Evolutionary conservation across 2,888 invertebrate species (phyloP), one percentile per base, ranked within the genome.

Genomic region (Caenorhabditis sp.): DNA sequence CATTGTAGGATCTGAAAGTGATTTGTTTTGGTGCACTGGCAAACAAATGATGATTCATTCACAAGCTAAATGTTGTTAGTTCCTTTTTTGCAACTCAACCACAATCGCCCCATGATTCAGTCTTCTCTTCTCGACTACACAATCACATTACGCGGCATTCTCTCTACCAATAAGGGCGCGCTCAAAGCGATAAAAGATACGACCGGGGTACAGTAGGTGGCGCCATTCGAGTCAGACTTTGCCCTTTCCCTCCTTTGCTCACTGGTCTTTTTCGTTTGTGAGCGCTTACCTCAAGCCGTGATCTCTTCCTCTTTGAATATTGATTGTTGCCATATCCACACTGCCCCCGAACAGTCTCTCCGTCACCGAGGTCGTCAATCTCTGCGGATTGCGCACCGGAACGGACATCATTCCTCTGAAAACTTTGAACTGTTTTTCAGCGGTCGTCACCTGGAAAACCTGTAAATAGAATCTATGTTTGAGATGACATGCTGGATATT

Each of bases 291-390:
- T 90, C 70, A 99, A 92, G 1, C 94, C 98, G 89, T 97, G 97
- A 89, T 98, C 98, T 62, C 97, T 91, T 1, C 94, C 94, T 70
- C 82, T 65, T 65, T 81, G 83, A 50, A 84, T 85, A 46, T 97
- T 98, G 89, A 98, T 94, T 0, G 97, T 94, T 0, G 96, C 97
- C 84, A 98, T 91, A 90, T 98, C 98, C 32, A 75, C 74, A 22
- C 74, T 70, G 15, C 86, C 79, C 26, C 78, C 79, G 62, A 86
- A 80, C 15, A 87, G 63, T 32, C 77, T 66, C 59, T 88, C 83
- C 79, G 91, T 90, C n/a, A 91, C 91, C 58, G 86, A 92, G 87
- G 97, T 98, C 2, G 99, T 91, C 89, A 96, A 94, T 90, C 98
- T 93, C 39, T 89, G 88, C n/a, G 89, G 89, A 37, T 89, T 89